Percentiles rank a stretch among this genome's conserved stretches.
phyloP scores from a whole-genome alignment of 1,140 invertebrate species.

The Caenorhabditis remanei region DNA sequence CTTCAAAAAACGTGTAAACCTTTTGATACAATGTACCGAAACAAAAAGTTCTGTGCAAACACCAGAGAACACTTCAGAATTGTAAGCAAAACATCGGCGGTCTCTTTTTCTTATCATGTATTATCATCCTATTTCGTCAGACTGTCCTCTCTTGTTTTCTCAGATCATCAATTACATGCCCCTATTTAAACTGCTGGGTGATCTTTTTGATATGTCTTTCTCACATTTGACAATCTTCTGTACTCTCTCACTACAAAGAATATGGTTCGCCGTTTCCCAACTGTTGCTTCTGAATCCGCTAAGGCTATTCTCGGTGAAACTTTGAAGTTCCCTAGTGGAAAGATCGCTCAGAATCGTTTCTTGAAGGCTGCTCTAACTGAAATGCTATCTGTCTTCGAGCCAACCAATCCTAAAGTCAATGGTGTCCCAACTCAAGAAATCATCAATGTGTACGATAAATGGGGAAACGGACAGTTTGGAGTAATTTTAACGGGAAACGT shows the following conservation, averaged over 20 bases:
- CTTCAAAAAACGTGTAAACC: neutral
- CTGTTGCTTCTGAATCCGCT: conserved; percentile 3
- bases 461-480: conserved; percentile 68
- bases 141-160: neutral
- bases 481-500: conserved; percentile 69
- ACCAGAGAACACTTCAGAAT: conserved; percentile 36
- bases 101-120: conserved; percentile 30
- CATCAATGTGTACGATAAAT: conserved; percentile 69
- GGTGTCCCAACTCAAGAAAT: conserved; percentile 68
- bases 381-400: conserved; percentile 60
- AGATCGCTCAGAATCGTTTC: conserved; percentile 64
- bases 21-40: neutral
- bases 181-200: conserved; percentile 7
- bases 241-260: conserved; percentile 65
- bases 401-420: neutral
- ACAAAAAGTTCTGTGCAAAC: neutral
- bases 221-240: neutral
- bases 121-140: conserved; percentile 34
- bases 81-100: conserved; percentile 48
- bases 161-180: neutral
- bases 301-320: conserved; percentile 44
- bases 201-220: conserved; percentile 21
- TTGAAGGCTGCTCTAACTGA: conserved; percentile 68
- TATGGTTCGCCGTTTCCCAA: conserved; percentile 8
- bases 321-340: conserved; percentile 53